Base-by-base conservation (phyloP, 2,113 vertebrate genomes). In the Regulus satrapa region DNA sequence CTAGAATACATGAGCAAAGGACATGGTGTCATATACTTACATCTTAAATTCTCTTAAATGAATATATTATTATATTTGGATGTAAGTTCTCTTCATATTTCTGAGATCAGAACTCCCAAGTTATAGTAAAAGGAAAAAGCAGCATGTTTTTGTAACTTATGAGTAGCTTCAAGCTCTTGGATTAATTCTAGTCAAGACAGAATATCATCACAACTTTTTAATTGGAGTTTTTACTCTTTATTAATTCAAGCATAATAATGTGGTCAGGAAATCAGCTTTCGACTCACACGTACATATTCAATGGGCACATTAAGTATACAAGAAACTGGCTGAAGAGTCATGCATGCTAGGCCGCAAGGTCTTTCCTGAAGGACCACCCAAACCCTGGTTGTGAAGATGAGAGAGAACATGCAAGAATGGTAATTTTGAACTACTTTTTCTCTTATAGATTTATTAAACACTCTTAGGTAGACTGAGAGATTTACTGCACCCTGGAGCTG, bases 251-350 rank as follows among this genome's bases (percentile, higher is more conserved):
- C 86, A 94, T 82, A 98, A 98, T 98, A 98, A 98, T 97, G 90
- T 94, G 97, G 88, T 97, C 96, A 94, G 95, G 89, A 98, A 98
- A 97, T 97, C 97, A 98, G 92, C 86, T 97, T 95, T 93, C 85
- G 64, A 95, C 94, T 98, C 85, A 91, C 66, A 96, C 59, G 68
- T 84, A 93, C 81, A 93, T 89, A 94, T 91, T 91, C 71, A 95
- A 84, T 87, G 74, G 43, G 85, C 93, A 95, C 91, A 77, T 94
- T 89, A 97, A 93, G 76, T 72, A 59, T 48, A 92, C 38, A 61
- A 93, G 64, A 96, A 97, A 92, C 79, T 61, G 52, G 73, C 62
- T 89, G 59, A 96, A 93, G 94, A 94, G 34, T 84, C 80, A 59
- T 92, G 89, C n/a, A 11, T 73, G 71, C 67, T 88, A 89, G 72